phyloP scores from a whole-genome alignment of 2,888 invertebrate species.

The Carcina quercana region DNA sequence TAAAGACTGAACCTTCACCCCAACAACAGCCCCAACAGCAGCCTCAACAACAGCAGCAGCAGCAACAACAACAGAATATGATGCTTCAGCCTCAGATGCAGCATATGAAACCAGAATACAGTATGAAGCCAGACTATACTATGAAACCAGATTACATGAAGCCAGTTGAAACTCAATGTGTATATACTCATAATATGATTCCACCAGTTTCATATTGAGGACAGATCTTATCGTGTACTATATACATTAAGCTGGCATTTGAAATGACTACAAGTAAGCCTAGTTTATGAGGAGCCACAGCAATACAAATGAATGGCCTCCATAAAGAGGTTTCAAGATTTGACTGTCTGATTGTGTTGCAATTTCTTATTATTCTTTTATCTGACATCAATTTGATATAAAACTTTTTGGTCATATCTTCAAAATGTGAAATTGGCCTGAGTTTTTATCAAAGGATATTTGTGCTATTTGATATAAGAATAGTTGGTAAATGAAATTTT shows the following conservation, averaged over 20 bases:
- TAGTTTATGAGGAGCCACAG: neutral
- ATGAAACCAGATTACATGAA: slow-evolving; percentile 39
- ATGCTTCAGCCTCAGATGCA: slow-evolving; percentile 31
- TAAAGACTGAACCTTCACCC: slow-evolving; percentile 35
- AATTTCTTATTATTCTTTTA: neutral
- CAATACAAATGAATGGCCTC: neutral
- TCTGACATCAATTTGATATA: neutral
- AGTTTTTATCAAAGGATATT: too few species aligned
- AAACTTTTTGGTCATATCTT: too few species aligned
- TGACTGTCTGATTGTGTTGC: neutral
- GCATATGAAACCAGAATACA: slow-evolving; percentile 29
- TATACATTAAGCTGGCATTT: neutral
- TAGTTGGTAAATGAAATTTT: too few species aligned
- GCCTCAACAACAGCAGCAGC: slow-evolving; percentile 19
- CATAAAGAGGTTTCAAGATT: neutral
- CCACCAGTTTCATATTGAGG: slow-evolving; percentile 54
- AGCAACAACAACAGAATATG: slow-evolving; percentile 18
- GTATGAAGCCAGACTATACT: too few species aligned
- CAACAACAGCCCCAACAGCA: slow-evolving; percentile 25
- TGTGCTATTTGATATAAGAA: too few species aligned
- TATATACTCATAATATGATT: slow-evolving; percentile 55
- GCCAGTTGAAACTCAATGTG: slow-evolving; percentile 53
- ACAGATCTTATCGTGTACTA: neutral
- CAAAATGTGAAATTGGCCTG: too few species aligned
- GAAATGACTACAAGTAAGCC: neutral